Conservation (phyloP, 2,113 vertebrate genomes). For the Ramphastos sulfuratus region DNA sequence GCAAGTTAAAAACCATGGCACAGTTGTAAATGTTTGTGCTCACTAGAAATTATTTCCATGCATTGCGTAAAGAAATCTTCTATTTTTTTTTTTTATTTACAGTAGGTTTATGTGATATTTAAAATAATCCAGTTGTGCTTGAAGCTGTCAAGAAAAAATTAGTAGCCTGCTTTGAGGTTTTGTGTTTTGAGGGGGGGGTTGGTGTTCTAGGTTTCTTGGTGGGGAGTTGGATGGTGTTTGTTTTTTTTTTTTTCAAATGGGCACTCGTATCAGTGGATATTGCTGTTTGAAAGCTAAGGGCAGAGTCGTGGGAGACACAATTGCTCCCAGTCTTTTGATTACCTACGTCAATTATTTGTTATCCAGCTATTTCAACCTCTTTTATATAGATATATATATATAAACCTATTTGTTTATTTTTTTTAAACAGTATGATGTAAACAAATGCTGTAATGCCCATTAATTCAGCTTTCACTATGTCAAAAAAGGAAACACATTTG, state of each 20-base stretch:
- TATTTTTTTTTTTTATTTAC: conserved; percentile 63
- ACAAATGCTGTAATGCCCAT: conserved; percentile 60
- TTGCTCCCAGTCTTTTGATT: conserved; percentile 31
- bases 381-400: not conserved
- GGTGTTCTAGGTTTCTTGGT: not conserved
- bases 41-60: conserved; percentile 43
- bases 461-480: conserved; percentile 66
- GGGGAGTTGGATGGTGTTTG: not conserved
- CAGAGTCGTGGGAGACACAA: conserved; percentile 3
- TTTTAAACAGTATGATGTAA: conserved; percentile 57
- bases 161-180: conserved; percentile 14
- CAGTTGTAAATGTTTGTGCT: conserved; percentile 61
- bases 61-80: conserved; percentile 50
- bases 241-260: not conserved
- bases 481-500: conserved; percentile 67
- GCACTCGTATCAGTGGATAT: not conserved
- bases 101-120: conserved; percentile 57
- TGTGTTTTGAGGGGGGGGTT: not conserved
- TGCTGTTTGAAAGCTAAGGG: conserved; percentile 34
- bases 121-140: conserved; percentile 47
- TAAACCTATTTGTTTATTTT: conserved; percentile 53
- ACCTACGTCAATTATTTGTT: conserved; percentile 43
- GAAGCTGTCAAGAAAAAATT: conserved; percentile 22
- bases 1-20: conserved; percentile 30
- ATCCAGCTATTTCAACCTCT: conserved; percentile 60